Evolutionary conservation across 2,113 vertebrate species (phyloP), one percentile per base, ranked within the genome.

Genomic region (Ancistrus triradiatus): DNA sequence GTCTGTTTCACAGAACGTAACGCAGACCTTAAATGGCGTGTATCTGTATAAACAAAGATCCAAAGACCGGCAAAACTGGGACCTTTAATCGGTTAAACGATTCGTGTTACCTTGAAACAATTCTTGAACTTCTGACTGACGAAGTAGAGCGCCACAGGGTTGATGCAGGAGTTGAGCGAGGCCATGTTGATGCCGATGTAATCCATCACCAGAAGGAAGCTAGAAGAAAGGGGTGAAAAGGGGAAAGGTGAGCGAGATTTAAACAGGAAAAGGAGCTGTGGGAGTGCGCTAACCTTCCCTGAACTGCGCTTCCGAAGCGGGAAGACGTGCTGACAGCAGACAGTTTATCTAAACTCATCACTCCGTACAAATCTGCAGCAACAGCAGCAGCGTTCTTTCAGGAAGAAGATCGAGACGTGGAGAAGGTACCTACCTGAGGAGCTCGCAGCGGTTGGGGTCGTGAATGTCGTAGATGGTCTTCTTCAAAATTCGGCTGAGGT

Each of bases 181-280:
- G 93, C 93, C 92, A 95, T 93, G 81, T 94, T 95, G 83, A 95
- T 95, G 33, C 93, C 93, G 0, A 94, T 94, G 77, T 95, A 95
- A 83, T 95, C 90, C 87, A 95, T 89, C 82, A 94, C 90, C 2
- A 95, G 81, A 62, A 95, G 91, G 81, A 95, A 94, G 64, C 93
- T 89, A 70, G 24, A 1, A 19, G 40, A 21, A 68, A 44, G 44
- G 31, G 28, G 50, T 53, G 42, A 33, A 63, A 18, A 21, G 44
- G 40, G 70, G 25, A 42, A 63, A 70, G 79, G 37, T 19, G 49
- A 71, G 35, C 22, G 33, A 65, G 19, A 68, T 42, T 53, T 59
- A 17, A 13, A 55, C 63, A 77, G 76, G 77, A 84, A 77, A 70
- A n/a, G 37, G 24, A 37, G 48, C 51, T 42, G 43, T 27, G 18